Evolutionary conservation across 64 coral and sea anemone genomes (phyloP).

Genomic region (Stichodactyla helianthus): DNA sequence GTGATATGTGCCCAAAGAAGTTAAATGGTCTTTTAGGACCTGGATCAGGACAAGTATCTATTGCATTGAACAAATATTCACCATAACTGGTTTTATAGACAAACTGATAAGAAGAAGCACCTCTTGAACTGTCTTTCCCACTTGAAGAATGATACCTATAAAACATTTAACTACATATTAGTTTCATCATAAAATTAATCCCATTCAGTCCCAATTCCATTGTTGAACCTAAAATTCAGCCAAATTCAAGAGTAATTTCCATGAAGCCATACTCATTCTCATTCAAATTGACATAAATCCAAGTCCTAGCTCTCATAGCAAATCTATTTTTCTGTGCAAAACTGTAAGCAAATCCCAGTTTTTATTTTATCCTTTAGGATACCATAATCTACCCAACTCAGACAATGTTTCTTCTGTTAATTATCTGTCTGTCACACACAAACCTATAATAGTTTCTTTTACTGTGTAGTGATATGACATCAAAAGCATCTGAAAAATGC

Average conservation of each 20-base stretch:
- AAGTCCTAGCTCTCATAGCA: no score
- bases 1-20: constrained; percentile 92
- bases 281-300: no score
- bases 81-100: constrained; percentile 78
- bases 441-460: constrained; percentile 86
- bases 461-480: constrained; percentile 79
- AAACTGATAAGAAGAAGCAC: constrained; percentile 79
- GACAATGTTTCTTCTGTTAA: no score
- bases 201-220: no score
- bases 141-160: constrained; percentile 83
- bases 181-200: no score
- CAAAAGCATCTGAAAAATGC: constrained; percentile 63
- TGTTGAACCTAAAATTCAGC: no score
- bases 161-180: no score
- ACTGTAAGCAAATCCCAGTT: background rate
- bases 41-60: constrained; percentile 75
- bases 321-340: no score
- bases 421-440: background rate
- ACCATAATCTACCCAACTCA: no score
- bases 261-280: no score
- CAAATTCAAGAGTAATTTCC: no score
- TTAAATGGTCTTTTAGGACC: constrained; percentile 95
- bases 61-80: constrained; percentile 86
- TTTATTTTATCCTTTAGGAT: no score
- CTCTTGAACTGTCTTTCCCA: constrained; percentile 61